Base-by-base conservation (phyloP, 1,140 invertebrate genomes). In the Camponotus vicinus region DNA sequence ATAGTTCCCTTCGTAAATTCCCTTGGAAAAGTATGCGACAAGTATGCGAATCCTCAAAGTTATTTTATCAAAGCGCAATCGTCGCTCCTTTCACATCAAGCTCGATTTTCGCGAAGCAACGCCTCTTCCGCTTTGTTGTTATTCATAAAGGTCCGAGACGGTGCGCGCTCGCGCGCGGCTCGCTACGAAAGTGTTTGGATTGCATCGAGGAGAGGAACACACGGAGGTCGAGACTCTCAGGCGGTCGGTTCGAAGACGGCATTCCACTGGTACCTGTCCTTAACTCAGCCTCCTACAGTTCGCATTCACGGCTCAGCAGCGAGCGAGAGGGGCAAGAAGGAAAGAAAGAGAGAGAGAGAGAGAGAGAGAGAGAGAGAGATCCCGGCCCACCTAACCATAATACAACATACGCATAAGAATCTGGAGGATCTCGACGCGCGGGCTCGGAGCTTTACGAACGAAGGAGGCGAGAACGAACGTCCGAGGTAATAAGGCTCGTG, bases 231-330 rank as follows among this genome's bases (percentile, higher is more conserved):
- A 55, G 83, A 64, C 55, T 85, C 75, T 34, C 64, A 83, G 79
- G 76, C 86, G 86, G 86, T 84, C 86, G 86, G 90, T 85, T 88
- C 86, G 91, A 93, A 91, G 93, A 93, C 92, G 91, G 91, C 93
- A 94, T 94, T 94, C 79, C 79, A 92, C 85, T 89, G 89, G 92
- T 93, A 93, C 93, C 93, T 93, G 93, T 93, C 92, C 89, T 92
- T 91, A 89, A 90, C 90, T 92, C 92, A 91, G 71, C 90, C 91
- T 89, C 88, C 80, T 90, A 88, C 87, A 82, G 87, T 86, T 75
- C 86, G 86, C 87, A 67, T 87, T 88, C 63, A 77, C 87, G 77
- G 57, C 84, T 80, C 76, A 40, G 40, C 76, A 5, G 88, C 76
- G 37, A 40, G n/a, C 15, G 34, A 70, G 70, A 70, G 15, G 57